Conservation (phyloP, 53 echinoderm and acorn worm genomes). For the Zoroaster sp. region DNA sequence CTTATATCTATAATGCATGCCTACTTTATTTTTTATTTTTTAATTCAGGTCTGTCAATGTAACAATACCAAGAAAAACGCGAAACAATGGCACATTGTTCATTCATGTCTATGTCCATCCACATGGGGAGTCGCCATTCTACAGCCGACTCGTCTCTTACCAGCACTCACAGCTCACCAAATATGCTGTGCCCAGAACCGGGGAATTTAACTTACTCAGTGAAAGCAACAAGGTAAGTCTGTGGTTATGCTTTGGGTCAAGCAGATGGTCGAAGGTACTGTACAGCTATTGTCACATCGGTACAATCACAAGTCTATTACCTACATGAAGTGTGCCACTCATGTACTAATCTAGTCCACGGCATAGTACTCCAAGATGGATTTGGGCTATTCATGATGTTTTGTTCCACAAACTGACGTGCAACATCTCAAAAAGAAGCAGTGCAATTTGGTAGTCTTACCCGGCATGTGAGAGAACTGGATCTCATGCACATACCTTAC, state of each 20-base stretch:
- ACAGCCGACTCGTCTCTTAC: slow-evolving; percentile 29
- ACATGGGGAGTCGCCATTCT: slow-evolving; percentile 44
- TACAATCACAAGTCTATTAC: too few species aligned
- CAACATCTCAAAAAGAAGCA: too few species aligned
- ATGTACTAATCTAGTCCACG: too few species aligned
- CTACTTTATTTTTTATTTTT: neutral
- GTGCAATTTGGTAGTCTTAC: too few species aligned
- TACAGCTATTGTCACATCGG: neutral
- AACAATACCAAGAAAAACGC: slow-evolving; percentile 77
- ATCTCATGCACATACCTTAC: too few species aligned
- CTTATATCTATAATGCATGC: too few species aligned
- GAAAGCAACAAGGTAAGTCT: neutral
- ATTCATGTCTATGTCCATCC: slow-evolving; percentile 68
- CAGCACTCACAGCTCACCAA: slow-evolving; percentile 71
- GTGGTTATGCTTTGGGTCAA: neutral
- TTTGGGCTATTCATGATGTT: too few species aligned
- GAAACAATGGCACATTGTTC: slow-evolving; percentile 76
- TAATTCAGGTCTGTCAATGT: slow-evolving; percentile 78
- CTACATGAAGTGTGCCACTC: too few species aligned
- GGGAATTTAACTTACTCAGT: slow-evolving; percentile 75
- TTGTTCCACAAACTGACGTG: too few species aligned
- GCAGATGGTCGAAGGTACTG: neutral
- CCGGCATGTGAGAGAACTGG: too few species aligned
- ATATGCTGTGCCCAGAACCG: slow-evolving; percentile 67
- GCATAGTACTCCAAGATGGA: too few species aligned